phyloP scores from a whole-genome alignment of 2,888 invertebrate genomes.

The Dioctria linearis region DNA sequence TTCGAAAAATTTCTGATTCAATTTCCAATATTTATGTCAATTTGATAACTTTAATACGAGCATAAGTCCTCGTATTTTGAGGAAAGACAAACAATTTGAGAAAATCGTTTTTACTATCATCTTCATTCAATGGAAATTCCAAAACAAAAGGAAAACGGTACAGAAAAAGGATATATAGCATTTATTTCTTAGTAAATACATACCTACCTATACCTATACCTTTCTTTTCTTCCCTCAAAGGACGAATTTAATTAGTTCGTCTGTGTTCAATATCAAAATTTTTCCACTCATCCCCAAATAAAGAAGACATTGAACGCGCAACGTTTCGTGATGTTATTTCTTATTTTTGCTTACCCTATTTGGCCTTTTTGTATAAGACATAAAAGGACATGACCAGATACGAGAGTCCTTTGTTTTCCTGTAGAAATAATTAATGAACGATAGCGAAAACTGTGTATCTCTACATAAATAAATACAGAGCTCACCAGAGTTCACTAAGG shows the following conservation, averaged over 20 bases:
- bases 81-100: too few species aligned
- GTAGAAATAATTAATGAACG: constrained; percentile 12
- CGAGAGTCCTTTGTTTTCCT: not conserved
- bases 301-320: not conserved
- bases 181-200: too few species aligned
- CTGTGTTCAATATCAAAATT: constrained; percentile 21
- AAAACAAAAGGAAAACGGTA: too few species aligned
- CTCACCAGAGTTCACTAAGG: not conserved
- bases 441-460: constrained; percentile 13
- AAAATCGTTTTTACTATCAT: too few species aligned
- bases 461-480: not conserved
- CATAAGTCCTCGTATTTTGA: too few species aligned
- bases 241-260: constrained; percentile 28
- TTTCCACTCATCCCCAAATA: not conserved
- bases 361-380: constrained; percentile 8
- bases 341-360: not conserved
- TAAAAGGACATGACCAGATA: not conserved
- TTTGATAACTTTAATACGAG: too few species aligned
- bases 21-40: too few species aligned
- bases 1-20: too few species aligned
- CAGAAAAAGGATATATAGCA: too few species aligned
- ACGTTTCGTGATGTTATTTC: constrained; percentile 1
- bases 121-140: too few species aligned
- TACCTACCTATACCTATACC: not conserved
- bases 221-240: constrained; percentile 4